phyloP scores from a whole-genome alignment of 2,113 vertebrate species.

The Laticauda laticaudata region DNA sequence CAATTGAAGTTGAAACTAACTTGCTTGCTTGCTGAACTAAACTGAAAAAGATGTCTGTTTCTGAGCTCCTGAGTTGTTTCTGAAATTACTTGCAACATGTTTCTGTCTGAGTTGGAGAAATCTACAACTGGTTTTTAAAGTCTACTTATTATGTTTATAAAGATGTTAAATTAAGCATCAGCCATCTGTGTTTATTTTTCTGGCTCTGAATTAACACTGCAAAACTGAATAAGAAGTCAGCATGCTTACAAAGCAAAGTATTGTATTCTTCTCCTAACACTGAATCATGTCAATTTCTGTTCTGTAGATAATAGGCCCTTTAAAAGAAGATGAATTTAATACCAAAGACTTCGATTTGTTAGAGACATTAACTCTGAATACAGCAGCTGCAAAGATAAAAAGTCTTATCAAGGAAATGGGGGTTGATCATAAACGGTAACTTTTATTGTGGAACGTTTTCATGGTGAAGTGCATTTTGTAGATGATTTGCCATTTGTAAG shows the following conservation, averaged over 20 bases:
- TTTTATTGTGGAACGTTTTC: background rate
- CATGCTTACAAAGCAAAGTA: background rate
- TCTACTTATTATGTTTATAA: too few relatives aligned
- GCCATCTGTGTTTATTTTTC: too few relatives aligned
- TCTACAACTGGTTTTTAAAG: too few relatives aligned
- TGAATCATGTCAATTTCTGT: background rate
- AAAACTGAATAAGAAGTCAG: background rate
- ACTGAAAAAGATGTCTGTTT: too few relatives aligned
- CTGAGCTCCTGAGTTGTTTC: too few relatives aligned
- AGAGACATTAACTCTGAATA: slow-evolving; percentile 83
- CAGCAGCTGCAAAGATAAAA: slow-evolving; percentile 85
- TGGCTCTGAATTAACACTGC: too few relatives aligned
- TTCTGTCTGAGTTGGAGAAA: too few relatives aligned
- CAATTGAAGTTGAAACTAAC: too few relatives aligned
- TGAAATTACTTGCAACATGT: too few relatives aligned
- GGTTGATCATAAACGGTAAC: slow-evolving; percentile 69
- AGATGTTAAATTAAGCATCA: too few relatives aligned
- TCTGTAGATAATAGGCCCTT: slow-evolving; percentile 81
- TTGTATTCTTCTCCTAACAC: background rate
- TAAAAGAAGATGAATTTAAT: slow-evolving; percentile 78
- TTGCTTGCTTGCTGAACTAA: too few relatives aligned
- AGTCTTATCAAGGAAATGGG: slow-evolving; percentile 83
- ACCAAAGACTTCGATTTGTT: slow-evolving; percentile 89
- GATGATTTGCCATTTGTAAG: background rate
- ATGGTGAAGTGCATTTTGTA: background rate